Evolutionary conservation across 2,888 invertebrate genomes (phyloP), one percentile per base, ranked within the genome.

Genomic region (Agapetus fuscipes): DNA sequence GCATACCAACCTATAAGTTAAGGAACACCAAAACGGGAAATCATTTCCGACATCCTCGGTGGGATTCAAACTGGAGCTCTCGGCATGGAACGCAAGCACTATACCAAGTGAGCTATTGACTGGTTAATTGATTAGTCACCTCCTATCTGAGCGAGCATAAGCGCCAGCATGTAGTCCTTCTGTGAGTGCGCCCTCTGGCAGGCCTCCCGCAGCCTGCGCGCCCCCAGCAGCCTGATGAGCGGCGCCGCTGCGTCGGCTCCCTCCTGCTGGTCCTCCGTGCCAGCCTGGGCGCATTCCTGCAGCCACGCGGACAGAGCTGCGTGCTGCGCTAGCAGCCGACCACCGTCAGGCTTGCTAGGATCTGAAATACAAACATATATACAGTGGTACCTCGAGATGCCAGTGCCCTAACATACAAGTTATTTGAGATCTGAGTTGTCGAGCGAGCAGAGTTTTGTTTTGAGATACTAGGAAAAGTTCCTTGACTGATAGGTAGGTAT

Each of bases 151-250:
- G 63, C 63, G 17, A 69, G 48, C 0, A 66, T 53, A 1, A 56
- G 42, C 0, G 68, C 65, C 60, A 66, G 58, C 41, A 66, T 59
- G 1, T 62, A 43, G 39, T 70, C 68, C 0, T 59, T 60, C 13
- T 54, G 45, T 1, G 61, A 56, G 4, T 53, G 45, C 0, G 63
- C 58, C 9, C 61, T 41, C n/a, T 51, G 48, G 39, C 68, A 66
- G 0, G 70, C 69, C 5, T 66, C 63, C 37, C 60, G 11, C 17
- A 62, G 39, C 0, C 66, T 50, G 0, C 66, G 66, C 17, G 62
- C 67, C 0, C 66, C 51, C 5, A 69, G 30, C 0, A 69, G 52
- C 0, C 59, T 56, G 60, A 64, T 63, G 0, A 68, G 66, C 31
- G 52, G 40, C 0, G 52, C 54, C 0, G 55, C 45, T 0, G 59